Evolutionary conservation across 2,888 invertebrate species (phyloP).

Genomic region (Synanthedon andrenaeformis): DNA sequence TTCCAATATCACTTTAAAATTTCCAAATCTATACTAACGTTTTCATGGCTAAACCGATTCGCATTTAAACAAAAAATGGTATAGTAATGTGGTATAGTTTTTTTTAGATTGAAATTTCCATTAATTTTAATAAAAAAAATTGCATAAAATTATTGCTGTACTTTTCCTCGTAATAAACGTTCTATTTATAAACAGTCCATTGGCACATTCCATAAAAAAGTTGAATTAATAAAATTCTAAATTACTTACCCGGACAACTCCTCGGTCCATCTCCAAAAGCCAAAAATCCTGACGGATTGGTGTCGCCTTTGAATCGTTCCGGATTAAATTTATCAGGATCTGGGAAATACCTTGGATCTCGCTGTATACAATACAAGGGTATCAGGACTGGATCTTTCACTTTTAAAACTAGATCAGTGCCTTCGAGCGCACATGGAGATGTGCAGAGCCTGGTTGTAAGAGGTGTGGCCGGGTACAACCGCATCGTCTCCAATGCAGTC

Average conservation of each 20-base stretch:
- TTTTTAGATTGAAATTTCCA: too few relatives aligned
- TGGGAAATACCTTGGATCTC: conserved; percentile 44
- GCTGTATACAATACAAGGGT: conserved; percentile 52
- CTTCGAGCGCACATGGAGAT: conserved; percentile 37
- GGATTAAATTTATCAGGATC: conserved; percentile 56
- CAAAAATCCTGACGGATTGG: conserved; percentile 44
- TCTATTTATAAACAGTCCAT: neutral
- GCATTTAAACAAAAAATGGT: too few relatives aligned
- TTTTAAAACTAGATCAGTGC: conserved; percentile 38
- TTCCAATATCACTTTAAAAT: too few relatives aligned
- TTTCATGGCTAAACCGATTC: too few relatives aligned
- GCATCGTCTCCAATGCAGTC: conserved; percentile 43
- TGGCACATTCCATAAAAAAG: neutral
- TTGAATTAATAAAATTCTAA: neutral
- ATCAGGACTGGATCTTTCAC: conserved; percentile 45
- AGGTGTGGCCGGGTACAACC: conserved; percentile 57
- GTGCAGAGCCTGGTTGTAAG: conserved; percentile 56
- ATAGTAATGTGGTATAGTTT: too few relatives aligned
- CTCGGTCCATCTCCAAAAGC: conserved; percentile 61
- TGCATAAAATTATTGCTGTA: too few relatives aligned
- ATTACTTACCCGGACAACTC: conserved; percentile 53
- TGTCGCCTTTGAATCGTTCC: conserved; percentile 41
- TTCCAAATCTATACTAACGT: too few relatives aligned
- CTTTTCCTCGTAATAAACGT: too few relatives aligned
- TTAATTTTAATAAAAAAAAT: too few relatives aligned